These are phyloP conservation scores for Tilapia sparmanii DNA, from an alignment of 2,113 vertebrate genomes.

Conservation along the genomic window DNA sequence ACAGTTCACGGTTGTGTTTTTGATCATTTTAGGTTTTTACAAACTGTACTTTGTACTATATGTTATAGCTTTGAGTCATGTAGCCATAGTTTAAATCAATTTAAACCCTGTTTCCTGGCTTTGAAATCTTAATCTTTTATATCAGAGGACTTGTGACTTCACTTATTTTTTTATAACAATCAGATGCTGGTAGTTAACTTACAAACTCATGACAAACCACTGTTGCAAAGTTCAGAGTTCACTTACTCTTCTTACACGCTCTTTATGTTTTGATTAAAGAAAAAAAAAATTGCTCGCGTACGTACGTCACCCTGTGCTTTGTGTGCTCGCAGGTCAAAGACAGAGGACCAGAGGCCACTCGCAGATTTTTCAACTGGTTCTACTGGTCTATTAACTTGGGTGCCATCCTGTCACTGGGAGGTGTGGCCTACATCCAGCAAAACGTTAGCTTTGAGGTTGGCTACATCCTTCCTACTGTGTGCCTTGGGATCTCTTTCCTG, in stretches of 20 bases:
- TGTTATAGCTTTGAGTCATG: not conserved
- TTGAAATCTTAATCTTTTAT: not conserved
- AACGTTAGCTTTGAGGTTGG: constrained; percentile 82
- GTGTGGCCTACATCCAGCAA: constrained; percentile 92
- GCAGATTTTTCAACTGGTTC: constrained; percentile 98
- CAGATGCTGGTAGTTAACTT: not conserved
- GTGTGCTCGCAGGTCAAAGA: constrained; percentile 83
- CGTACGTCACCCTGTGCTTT: not conserved
- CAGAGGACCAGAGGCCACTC: constrained; percentile 88
- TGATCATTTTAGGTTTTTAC: not conserved
- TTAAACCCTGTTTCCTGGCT: not conserved
- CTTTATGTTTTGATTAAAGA: not conserved
- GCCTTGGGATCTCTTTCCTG: constrained; percentile 85
- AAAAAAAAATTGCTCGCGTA: not conserved
- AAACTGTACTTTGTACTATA: not conserved
- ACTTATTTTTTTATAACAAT: not conserved
- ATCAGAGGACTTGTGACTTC: not conserved
- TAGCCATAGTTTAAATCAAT: not conserved
- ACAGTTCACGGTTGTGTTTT: not conserved
- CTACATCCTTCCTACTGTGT: constrained; percentile 83
- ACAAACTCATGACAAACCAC: not conserved
- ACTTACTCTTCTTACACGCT: not conserved
- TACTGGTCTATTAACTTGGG: constrained; percentile 99
- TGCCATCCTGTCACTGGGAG: constrained; percentile 88
- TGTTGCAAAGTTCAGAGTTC: not conserved